A percentile compares a stretch with the other conserved stretches of the same genome.
Evolutionary conservation across 2,113 vertebrate species (phyloP).

Genomic region (Taurulus bubalis): DNA sequence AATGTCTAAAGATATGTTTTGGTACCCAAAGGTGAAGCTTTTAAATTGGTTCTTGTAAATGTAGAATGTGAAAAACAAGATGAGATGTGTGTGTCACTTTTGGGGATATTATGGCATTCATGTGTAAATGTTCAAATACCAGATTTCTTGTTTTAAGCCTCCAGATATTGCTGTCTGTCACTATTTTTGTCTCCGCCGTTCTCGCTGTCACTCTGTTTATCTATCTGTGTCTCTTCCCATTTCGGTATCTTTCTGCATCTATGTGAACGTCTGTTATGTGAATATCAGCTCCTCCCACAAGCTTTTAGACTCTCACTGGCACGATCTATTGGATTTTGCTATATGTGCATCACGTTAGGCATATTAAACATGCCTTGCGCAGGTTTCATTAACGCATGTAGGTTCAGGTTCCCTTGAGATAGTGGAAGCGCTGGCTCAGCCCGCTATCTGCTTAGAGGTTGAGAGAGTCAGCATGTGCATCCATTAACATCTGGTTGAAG

Average conservation of each 20-base stretch:
- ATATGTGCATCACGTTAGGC: constrained; percentile 3
- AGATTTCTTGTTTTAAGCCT: constrained; percentile 57
- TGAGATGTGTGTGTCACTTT: constrained; percentile 46
- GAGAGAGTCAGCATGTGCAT: constrained; percentile 43
- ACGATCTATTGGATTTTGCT: background rate
- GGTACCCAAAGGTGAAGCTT: constrained; percentile 35
- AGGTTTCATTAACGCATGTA: constrained; percentile 26
- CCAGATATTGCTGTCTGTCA: constrained; percentile 49
- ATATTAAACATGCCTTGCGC: constrained; percentile 25
- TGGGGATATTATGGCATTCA: constrained; percentile 49
- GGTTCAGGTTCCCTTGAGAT: constrained; percentile 37
- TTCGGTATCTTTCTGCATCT: constrained; percentile 35
- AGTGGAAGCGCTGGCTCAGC: constrained; percentile 40
- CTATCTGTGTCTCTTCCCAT: constrained; percentile 28
- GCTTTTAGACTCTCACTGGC: constrained; percentile 4
- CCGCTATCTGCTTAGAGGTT: constrained; percentile 24
- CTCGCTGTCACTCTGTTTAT: constrained; percentile 43
- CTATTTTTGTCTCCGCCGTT: constrained; percentile 37
- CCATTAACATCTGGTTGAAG: constrained; percentile 49
- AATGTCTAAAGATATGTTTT: constrained; percentile 49
- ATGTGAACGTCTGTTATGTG: constrained; percentile 19
- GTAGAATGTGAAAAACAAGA: constrained; percentile 43
- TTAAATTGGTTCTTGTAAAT: constrained; percentile 50
- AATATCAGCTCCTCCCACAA: constrained; percentile 30
- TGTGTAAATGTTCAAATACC: constrained; percentile 60